Base-by-base conservation (phyloP, 37 sponge, comb jelly and placozoan species). In the Geodia barretti region DNA sequence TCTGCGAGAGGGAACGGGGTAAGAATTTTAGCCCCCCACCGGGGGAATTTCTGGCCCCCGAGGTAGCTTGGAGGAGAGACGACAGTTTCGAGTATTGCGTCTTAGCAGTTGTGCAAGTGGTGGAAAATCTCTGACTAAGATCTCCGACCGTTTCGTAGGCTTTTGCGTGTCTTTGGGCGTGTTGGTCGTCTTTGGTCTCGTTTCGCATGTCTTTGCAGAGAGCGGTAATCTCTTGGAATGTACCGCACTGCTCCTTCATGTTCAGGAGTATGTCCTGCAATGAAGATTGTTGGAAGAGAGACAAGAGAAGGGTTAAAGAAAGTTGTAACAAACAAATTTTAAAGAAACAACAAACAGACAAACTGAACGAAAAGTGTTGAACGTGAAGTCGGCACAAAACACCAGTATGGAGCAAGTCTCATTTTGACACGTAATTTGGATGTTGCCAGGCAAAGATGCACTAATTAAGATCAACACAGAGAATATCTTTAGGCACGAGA, bases 191-290 rank as follows among this genome's bases (percentile, higher is more conserved):
- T 14, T 5, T 4, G 11, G 24, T 3, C 59, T 74, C 69, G 1
- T 41, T 7, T 37, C 39, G 47, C 26, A 86, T 32, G 54, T 86
- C 74, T 33, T 74, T 72, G 31, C 73, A 67, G 7, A 79, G 78
- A 11, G 9, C 23, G 33, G 73, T 79, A 34, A 86, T 40, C 54
- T 86, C 74, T 38, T 79, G 79, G 62, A 86, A 41, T 37, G 72
- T 60, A 3, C 9, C 31, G 31, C 79, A 72, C 20, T 73, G 67
- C 38, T 86, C 86, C 60, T 86, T 86, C 66, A 86, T 64, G 75
- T 86, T 71, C 21, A 86, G 79, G 33, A 86, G 68, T 20, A 86
- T 78, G 35, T 86, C 86, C 86, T 86, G 65, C 9, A 19, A 17
- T 7, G 54, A 14, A 14, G 54, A 14, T 7, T 7, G 54, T 7